Percentiles rank a stretch among this genome's conserved stretches.
Evolutionary conservation across 2,888 invertebrate genomes (phyloP).

Genomic region (Stomorhina lunata): DNA sequence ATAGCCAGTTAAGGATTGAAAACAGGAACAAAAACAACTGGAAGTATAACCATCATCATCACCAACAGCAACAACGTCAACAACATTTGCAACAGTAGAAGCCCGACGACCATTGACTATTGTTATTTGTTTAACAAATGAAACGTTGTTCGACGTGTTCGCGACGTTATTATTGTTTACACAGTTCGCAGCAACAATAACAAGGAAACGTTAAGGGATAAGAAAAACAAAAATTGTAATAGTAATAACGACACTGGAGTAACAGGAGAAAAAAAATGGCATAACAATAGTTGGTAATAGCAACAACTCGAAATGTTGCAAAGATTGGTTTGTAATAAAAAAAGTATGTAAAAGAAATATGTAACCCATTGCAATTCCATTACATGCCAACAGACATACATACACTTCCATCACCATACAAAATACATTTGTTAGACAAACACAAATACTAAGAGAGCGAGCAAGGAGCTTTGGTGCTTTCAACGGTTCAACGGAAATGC

Average conservation of each 20-base stretch:
- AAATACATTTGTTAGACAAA: constrained; percentile 31
- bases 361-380: not conserved
- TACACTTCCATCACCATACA: not conserved
- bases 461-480: not conserved
- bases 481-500: constrained; percentile 59
- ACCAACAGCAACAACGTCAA: constrained; percentile 9
- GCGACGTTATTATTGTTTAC: constrained; percentile 56
- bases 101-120: too few relatives aligned
- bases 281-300: constrained; percentile 38
- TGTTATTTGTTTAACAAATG: constrained; percentile 55
- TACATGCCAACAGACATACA: not conserved
- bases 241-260: constrained; percentile 14
- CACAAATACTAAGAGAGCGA: not conserved
- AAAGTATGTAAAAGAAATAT: not conserved
- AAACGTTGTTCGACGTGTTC: constrained; percentile 55
- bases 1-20: constrained; percentile 10
- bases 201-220: constrained; percentile 30
- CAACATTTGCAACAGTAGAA: constrained; percentile 6
- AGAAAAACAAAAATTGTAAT: constrained; percentile 30
- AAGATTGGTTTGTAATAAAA: not conserved
- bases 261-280: constrained; percentile 27
- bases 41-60: not conserved
- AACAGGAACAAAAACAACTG: constrained; percentile 5
- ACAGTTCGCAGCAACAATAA: constrained; percentile 3
- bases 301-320: constrained; percentile 23